These are phyloP conservation scores for Podotricha telesiphe DNA, from an alignment of 2,888 invertebrate genomes.

Conservation along the genomic window DNA sequence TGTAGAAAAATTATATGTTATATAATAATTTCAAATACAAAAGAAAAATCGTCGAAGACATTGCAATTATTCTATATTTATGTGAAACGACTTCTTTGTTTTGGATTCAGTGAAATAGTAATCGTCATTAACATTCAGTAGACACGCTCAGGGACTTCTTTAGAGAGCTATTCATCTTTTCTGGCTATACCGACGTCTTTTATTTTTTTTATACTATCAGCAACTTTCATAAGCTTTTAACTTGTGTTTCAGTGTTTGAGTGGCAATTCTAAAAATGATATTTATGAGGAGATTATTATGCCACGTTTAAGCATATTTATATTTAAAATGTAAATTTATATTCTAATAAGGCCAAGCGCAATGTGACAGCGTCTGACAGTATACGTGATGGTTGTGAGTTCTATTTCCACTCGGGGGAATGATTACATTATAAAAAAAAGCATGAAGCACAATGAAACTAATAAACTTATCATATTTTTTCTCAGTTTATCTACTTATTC, in stretches of 20 bases:
- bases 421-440: too few species aligned
- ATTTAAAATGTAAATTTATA: too few species aligned
- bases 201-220: neutral
- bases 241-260: neutral
- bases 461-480: too few species aligned
- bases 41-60: neutral
- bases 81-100: slow-evolving; percentile 5
- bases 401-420: too few species aligned
- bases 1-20: too few species aligned
- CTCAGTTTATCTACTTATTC: too few species aligned
- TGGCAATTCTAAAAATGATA: neutral
- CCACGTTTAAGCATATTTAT: too few species aligned
- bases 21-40: neutral
- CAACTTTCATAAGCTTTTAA: neutral
- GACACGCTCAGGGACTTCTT: slow-evolving; percentile 17
- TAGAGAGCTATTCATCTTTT: slow-evolving; percentile 10
- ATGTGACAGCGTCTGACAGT: too few species aligned
- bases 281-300: neutral
- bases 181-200: neutral
- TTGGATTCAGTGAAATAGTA: neutral
- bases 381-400: too few species aligned
- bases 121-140: slow-evolving; percentile 7
- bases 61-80: too few species aligned
- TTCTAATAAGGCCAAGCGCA: too few species aligned
- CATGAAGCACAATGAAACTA: too few species aligned